Evolutionary conservation across 2,113 vertebrate genomes (phyloP), one percentile per base, ranked within the genome.

Genomic region (Anolis sagrei): DNA sequence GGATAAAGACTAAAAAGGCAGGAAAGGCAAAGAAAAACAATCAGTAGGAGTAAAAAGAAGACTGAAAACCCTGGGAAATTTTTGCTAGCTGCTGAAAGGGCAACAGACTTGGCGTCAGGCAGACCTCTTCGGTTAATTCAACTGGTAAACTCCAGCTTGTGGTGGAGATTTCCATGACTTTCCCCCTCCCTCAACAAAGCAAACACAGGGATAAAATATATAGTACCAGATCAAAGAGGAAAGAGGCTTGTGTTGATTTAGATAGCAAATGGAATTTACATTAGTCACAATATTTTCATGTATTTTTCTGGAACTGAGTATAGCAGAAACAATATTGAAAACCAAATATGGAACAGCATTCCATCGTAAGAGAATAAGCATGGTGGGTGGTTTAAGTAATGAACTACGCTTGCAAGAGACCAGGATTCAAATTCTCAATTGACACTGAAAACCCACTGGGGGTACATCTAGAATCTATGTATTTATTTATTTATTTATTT

Each of bases 101-200:
- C 23, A 70, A 70, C n/a, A 72, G 34, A 27, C 34, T 18, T 36
- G 32, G 13, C 8, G 51, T 7, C 68, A 54, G 32, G 32, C 13
- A 36, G 1, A 29, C 32, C 23, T 82, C 21, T 58, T 11, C 58
- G 32, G 27, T n/a, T 68, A 68, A 48, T 66, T 76, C 83, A 81
- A 75, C 36, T 70, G 82, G 84, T 54, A 84, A 58, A 49, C 89
- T 91, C 75, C 82, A 51, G 54, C 87, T 93, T 87, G 27, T 34
- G 23, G 66, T 39, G 69, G 36, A 36, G 85, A 39, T 77, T 91
- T 93, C 58, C 0, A 2, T 64, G 78, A 51, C 48, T 27, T 49
- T 88, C 21, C 88, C 66, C 39, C 49, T 27, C 83, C 87, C 68
- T 25, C n/a, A 13, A 83, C 85, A 62, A 76, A 83, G 76, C 51